Conservation (phyloP, 2,888 invertebrate species). For the Venustoraphidia nigricollis region DNA sequence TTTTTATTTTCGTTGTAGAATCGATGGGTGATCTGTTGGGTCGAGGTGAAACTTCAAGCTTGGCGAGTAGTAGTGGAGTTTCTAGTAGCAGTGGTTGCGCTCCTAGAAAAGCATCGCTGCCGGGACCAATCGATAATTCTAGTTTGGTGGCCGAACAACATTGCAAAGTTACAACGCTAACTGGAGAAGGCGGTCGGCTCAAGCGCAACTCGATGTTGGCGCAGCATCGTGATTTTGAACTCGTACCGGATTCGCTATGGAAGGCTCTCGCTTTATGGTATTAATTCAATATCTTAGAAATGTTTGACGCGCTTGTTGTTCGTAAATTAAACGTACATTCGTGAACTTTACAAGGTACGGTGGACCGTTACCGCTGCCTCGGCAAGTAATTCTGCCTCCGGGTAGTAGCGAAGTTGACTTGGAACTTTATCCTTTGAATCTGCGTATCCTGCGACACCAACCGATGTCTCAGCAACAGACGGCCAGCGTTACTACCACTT, state of each 20-base stretch:
- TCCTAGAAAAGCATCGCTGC: constrained; percentile 28
- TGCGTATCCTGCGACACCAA: constrained; percentile 60
- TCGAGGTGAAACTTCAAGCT: constrained; percentile 26
- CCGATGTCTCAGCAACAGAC: constrained; percentile 27
- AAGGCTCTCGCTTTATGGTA: constrained; percentile 76
- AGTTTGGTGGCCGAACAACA: constrained; percentile 45
- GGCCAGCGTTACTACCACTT: constrained; percentile 14
- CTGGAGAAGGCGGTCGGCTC: constrained; percentile 77
- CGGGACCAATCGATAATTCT: constrained; percentile 65
- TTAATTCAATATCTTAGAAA: constrained; percentile 8
- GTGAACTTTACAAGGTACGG: constrained; percentile 29
- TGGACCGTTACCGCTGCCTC: constrained; percentile 57
- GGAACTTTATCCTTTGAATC: constrained; percentile 68
- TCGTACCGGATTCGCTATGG: constrained; percentile 78
- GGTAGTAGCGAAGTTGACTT: constrained; percentile 54
- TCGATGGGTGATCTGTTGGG: constrained; percentile 47
- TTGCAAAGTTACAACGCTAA: constrained; percentile 53
- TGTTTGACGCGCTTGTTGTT: background rate
- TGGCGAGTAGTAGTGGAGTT: constrained; percentile 44
- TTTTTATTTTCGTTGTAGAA: constrained; percentile 25
- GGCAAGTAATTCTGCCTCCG: constrained; percentile 63
- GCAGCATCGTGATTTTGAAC: constrained; percentile 72
- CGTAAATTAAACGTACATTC: background rate
- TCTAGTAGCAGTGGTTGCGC: constrained; percentile 39
- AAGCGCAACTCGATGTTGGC: constrained; percentile 55